A percentile compares a stretch with the other conserved stretches of the same genome.
Conservation (phyloP, 2,797 vertebrate species). For the Myiothlypis chrysogaster region DNA sequence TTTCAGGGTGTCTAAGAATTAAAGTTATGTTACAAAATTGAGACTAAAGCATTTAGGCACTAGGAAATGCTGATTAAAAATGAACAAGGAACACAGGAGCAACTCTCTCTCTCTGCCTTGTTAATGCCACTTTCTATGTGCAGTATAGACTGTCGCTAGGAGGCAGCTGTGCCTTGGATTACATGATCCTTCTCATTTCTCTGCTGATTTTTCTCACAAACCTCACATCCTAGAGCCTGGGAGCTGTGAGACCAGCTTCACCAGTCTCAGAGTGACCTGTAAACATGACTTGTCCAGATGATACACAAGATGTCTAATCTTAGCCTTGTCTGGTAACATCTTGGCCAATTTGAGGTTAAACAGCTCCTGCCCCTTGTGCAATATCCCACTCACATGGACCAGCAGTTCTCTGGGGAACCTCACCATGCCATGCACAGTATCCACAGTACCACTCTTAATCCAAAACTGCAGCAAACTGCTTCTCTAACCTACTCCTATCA, state of each 20-base stretch:
- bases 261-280: neutral
- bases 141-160: neutral
- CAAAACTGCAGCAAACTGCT: neutral
- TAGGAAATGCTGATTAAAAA: neutral
- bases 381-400: neutral
- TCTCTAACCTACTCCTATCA: neutral
- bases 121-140: neutral
- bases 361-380: neutral
- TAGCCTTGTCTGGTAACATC: neutral
- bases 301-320: neutral
- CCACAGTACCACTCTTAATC: neutral
- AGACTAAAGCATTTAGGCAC: accelerated
- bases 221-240: neutral
- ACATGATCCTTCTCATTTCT: neutral
- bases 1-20: neutral
- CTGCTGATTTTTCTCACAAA: neutral
- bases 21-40: neutral
- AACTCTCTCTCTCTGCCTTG: neutral
- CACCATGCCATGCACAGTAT: accelerated
- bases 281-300: neutral
- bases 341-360: neutral
- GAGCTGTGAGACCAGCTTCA: neutral
- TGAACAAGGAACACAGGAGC: neutral
- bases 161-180: neutral
- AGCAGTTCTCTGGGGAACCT: neutral